Evolutionary conservation across 2,113 vertebrate species (phyloP), one percentile per base, ranked within the genome.

Genomic region (Tragulus kanchil): DNA sequence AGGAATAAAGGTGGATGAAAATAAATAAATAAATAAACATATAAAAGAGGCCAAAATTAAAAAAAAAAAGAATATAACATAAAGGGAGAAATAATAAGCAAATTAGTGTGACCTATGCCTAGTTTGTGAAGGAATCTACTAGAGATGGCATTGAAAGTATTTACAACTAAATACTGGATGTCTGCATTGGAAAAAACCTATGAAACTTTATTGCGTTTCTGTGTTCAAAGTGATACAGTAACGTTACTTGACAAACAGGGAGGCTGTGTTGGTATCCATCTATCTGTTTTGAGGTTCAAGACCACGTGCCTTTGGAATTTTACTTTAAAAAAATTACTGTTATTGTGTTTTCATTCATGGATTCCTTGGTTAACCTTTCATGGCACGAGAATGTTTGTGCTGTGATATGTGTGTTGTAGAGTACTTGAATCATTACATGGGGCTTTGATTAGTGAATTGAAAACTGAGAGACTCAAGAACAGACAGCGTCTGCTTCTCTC

Each of bases 391-490:
- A 82, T 48, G 19, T 81, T n/a, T 89, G 31, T 78, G 42, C 31
- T 50, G 10, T 75, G 50, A 31, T 48, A 52, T 50, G 25, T 48
- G 54, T 28, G 62, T 36, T 26, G 9, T 50, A 45, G 19, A 84
- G 6, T 62, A 42, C 42, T 58, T 73, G 28, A 85, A 2, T 93
- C 26, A 58, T 50, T 31, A 54, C 25, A 1, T 36, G 71, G 28
- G 26, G 5, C 2, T 93, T 85, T 94, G 73, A 93, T 71, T 93
- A 87, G 94, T 86, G 45, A 89, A 84, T 3, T 67, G 19, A 93
- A 69, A 79, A 58, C 12, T 14, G 0, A 89, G 14, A 85, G 25
- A 73, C 58, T 84, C 23, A 52, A 85, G 90, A 71, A 5, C 45
- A 89, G 77, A n/a, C 36, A 50, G 26, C 15, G 88, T 52, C 36